Conservation (phyloP, 1,140 invertebrate species). For the Ostrea denselamellosa region DNA sequence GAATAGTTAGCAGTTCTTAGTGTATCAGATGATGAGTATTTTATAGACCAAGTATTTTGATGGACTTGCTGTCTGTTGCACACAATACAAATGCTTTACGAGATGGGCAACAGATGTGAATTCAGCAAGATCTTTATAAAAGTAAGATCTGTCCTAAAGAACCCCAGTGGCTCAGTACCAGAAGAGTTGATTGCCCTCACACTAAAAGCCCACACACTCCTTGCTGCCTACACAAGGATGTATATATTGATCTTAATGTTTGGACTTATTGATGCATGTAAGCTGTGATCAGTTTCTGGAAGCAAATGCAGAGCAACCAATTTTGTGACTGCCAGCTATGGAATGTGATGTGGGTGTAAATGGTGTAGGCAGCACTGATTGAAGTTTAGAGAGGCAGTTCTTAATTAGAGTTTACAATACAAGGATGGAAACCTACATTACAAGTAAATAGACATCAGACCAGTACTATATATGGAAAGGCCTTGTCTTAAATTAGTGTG, state of each 20-base stretch:
- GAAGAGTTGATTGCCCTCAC: neutral
- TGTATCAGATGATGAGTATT: too few relatives aligned
- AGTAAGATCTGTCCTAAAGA: neutral
- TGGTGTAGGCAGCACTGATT: neutral
- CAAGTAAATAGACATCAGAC: too few relatives aligned
- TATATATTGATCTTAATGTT: neutral
- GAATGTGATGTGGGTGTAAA: neutral
- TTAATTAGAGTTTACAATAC: neutral
- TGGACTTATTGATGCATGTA: neutral
- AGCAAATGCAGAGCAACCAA: neutral
- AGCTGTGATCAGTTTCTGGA: neutral
- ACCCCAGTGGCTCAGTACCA: neutral
- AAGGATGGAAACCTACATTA: neutral
- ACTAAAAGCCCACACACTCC: neutral
- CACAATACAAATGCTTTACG: neutral
- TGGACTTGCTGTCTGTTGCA: too few relatives aligned
- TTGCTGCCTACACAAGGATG: neutral
- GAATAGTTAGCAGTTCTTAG: too few relatives aligned
- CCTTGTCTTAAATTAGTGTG: too few relatives aligned
- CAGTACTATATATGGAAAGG: too few relatives aligned
- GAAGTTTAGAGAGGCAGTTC: neutral
- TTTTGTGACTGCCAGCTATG: constrained; percentile 2
- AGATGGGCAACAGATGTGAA: constrained; percentile 23
- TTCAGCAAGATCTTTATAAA: neutral
- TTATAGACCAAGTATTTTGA: too few relatives aligned